Evolutionary conservation across 2,888 invertebrate genomes (phyloP).

Genomic region (Leptothorax acervorum): DNA sequence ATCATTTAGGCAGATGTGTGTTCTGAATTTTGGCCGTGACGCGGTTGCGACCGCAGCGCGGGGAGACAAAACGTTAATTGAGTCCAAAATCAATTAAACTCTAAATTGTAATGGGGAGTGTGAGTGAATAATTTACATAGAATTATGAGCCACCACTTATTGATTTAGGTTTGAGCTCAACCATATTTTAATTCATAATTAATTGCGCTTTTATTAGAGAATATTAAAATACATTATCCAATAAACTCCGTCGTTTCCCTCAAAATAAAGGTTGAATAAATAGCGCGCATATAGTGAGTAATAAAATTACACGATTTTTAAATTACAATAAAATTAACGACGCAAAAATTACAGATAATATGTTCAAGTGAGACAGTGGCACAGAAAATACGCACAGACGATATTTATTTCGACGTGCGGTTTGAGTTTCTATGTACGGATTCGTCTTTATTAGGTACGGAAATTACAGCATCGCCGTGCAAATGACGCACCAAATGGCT

Average conservation of each 20-base stretch:
- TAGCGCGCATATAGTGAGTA: not conserved
- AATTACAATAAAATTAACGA: not conserved
- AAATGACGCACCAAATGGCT: conserved; percentile 9
- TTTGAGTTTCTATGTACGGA: not conserved
- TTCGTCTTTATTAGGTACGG: conserved; percentile 7
- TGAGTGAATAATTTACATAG: conserved; percentile 31
- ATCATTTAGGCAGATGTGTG: not conserved
- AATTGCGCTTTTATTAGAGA: not conserved
- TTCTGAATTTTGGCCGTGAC: conserved; percentile 2
- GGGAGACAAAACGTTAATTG: conserved; percentile 33
- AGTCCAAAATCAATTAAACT: conserved; percentile 46
- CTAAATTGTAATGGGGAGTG: not conserved
- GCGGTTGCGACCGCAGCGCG: not conserved
- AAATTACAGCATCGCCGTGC: not conserved
- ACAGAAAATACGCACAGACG: not conserved
- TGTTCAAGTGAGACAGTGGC: not conserved
- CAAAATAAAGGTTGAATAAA: not conserved
- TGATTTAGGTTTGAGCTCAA: conserved; percentile 2
- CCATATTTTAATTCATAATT: not conserved
- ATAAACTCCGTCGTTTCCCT: not conserved
- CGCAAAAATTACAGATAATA: not conserved
- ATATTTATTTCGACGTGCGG: not conserved
- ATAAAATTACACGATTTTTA: not conserved
- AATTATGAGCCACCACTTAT: conserved; percentile 25
- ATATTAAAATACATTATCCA: not conserved